Evolutionary conservation across 1,140 invertebrate species (phyloP).

Genomic region (Drosophila orosa): DNA sequence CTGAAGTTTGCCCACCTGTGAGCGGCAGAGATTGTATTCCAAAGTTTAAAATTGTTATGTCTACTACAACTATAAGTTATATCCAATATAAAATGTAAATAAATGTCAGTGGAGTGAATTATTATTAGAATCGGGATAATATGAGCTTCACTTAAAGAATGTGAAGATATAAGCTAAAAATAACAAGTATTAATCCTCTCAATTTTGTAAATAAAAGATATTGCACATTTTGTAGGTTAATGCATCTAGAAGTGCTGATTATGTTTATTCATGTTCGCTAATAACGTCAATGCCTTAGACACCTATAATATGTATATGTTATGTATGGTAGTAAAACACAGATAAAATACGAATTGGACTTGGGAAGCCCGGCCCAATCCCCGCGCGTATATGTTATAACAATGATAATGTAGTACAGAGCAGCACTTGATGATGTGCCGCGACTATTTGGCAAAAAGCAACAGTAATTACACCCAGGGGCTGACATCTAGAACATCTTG

Average conservation of each 20-base stretch:
- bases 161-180: neutral
- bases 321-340: slow-evolving; percentile 71
- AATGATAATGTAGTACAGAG: slow-evolving; percentile 40
- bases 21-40: slow-evolving; percentile 27
- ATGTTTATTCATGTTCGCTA: slow-evolving; percentile 47
- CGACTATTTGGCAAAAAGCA: slow-evolving; percentile 60
- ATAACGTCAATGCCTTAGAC: slow-evolving; percentile 65
- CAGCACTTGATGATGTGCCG: slow-evolving; percentile 35
- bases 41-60: slow-evolving; percentile 46
- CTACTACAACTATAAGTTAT: slow-evolving; percentile 7
- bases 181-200: neutral
- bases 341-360: slow-evolving; percentile 53
- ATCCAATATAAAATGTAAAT: slow-evolving; percentile 1
- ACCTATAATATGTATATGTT: slow-evolving; percentile 52
- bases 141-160: neutral
- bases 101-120: neutral
- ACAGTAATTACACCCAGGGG: slow-evolving; percentile 43
- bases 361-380: slow-evolving; percentile 12
- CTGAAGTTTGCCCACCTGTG: slow-evolving; percentile 67
- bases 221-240: slow-evolving; percentile 22
- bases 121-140: neutral
- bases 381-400: slow-evolving; percentile 37
- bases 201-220: neutral
- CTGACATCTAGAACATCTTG: slow-evolving; percentile 33
- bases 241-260: slow-evolving; percentile 52